Evolutionary conservation across 2,888 invertebrate genomes (phyloP).

Genomic region (Euphydryas editha): DNA sequence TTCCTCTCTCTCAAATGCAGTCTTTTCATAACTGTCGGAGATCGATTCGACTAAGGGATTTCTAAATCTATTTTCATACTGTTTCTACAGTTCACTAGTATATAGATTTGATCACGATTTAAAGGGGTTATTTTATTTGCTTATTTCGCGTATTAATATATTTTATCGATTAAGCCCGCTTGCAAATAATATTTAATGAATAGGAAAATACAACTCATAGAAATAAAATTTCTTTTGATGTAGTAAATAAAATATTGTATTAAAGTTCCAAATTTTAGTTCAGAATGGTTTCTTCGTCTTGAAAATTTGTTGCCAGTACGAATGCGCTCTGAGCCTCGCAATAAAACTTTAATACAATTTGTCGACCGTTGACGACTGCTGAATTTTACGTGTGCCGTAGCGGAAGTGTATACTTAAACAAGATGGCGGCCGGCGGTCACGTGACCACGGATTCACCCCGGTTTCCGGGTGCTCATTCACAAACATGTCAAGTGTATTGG

Average conservation of each 20-base stretch:
- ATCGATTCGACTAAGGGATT: constrained; percentile 69
- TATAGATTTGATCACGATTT: background rate
- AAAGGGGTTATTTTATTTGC: background rate
- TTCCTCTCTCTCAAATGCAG: constrained; percentile 59
- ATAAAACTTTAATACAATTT: constrained; percentile 52
- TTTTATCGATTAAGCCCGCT: background rate
- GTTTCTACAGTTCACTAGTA: constrained; percentile 40
- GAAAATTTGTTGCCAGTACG: constrained; percentile 46
- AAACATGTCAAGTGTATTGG: constrained; percentile 78
- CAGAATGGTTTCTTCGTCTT: constrained; percentile 37
- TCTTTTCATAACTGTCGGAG: constrained; percentile 78
- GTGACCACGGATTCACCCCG: constrained; percentile 80
- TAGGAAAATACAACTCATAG: background rate
- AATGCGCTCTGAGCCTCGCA: constrained; percentile 48
- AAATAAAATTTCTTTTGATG: background rate
- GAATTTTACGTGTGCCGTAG: constrained; percentile 56
- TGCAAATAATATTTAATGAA: too few relatives aligned
- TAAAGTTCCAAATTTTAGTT: constrained; percentile 28
- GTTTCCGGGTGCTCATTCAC: constrained; percentile 72
- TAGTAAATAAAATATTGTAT: constrained; percentile 29
- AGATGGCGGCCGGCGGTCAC: constrained; percentile 77
- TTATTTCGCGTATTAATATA: background rate
- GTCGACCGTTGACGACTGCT: constrained; percentile 63
- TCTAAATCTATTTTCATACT: constrained; percentile 64
- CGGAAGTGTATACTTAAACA: constrained; percentile 79